Conservation (phyloP, 2,888 invertebrate genomes). For the Tortricodes alternella region DNA sequence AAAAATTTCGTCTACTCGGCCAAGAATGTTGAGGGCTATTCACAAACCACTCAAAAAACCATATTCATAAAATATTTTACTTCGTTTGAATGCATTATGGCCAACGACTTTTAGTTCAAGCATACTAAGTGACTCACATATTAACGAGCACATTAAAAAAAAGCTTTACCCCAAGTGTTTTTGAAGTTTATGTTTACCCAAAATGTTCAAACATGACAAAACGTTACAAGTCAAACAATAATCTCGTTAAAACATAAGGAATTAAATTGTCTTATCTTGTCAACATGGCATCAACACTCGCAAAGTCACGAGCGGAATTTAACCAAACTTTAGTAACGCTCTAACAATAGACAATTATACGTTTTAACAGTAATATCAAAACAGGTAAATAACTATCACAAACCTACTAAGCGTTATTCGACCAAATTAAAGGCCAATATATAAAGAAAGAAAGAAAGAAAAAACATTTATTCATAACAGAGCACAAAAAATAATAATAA, state of each 20-base stretch:
- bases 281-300: conserved; percentile 2
- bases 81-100: not conserved
- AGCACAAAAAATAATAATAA: no score
- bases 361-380: not conserved
- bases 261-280: conserved; percentile 21
- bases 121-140: no score
- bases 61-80: not conserved
- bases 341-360: not conserved
- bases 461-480: no score
- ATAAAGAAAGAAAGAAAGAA: no score
- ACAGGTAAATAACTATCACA: not conserved
- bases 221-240: not conserved
- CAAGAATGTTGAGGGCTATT: conserved; percentile 18
- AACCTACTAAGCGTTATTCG: not conserved
- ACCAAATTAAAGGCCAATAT: no score
- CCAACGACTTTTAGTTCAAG: not conserved
- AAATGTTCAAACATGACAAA: not conserved
- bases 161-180: no score
- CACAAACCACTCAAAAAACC: not conserved
- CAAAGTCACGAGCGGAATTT: not conserved
- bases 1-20: conserved; percentile 26
- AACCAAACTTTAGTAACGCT: not conserved
- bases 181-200: not conserved
- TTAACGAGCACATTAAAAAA: no score
- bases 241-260: not conserved